Percentiles rank a stretch among this genome's conserved stretches.
Conservation (phyloP, 1,140 invertebrate species). For the Episyrphus balteatus region DNA sequence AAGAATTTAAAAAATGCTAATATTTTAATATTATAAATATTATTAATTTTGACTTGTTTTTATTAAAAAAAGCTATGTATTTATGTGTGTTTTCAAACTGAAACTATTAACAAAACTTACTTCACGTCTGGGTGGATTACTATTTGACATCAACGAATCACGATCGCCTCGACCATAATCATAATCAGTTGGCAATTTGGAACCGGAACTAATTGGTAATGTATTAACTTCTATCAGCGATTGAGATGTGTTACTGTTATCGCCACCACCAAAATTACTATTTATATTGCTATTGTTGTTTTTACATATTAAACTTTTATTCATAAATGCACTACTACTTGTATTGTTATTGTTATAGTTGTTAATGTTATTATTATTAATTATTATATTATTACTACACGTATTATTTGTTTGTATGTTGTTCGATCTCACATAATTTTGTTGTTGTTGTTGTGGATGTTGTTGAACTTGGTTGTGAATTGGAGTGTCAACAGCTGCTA, state of each 20-base stretch:
- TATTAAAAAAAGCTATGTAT: too few relatives aligned
- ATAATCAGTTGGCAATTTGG: background rate
- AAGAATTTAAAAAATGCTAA: too few relatives aligned
- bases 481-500: background rate
- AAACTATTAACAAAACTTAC: slow-evolving; percentile 10
- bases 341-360: slow-evolving; percentile 16
- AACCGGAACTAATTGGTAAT: slow-evolving; percentile 3
- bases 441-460: slow-evolving; percentile 2
- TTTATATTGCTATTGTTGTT: slow-evolving; percentile 36
- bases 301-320: slow-evolving; percentile 29
- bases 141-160: slow-evolving; percentile 36
- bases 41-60: too few relatives aligned
- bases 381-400: background rate
- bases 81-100: too few relatives aligned
- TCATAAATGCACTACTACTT: background rate
- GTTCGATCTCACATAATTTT: slow-evolving; percentile 1
- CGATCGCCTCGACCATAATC: slow-evolving; percentile 28
- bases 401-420: background rate
- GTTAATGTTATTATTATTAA: slow-evolving; percentile 10
- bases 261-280: background rate
- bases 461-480: background rate
- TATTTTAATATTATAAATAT: too few relatives aligned
- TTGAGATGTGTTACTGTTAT: background rate
- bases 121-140: slow-evolving; percentile 37
- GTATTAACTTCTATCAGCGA: slow-evolving; percentile 7